Base-by-base conservation (phyloP, 2,113 vertebrate genomes). In the Montifringilla adamsi region DNA sequence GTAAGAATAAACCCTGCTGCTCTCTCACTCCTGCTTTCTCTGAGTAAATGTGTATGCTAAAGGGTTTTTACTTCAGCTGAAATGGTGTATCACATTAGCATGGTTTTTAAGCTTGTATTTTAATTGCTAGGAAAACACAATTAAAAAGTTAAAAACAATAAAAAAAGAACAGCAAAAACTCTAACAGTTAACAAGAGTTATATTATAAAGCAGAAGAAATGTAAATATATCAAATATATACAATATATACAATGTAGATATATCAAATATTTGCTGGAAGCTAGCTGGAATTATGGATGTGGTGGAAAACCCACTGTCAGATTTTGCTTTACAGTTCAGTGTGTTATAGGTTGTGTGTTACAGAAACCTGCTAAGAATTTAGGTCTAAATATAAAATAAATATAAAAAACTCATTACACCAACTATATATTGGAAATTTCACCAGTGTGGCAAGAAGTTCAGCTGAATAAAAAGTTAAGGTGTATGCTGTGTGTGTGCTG, bases 361-460 rank as follows among this genome's bases (percentile, higher is more conserved):
- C 59, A 92, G 64, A 91, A 92, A 78, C 4, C 39, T 74, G 46
- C n/a, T 12, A 68, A 52, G n/a, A 94, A 72, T 55, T 91, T 44
- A 91, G 49, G 12, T 49, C 47, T 82, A 82, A 89, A 91, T 18
- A 82, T 30, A 90, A 95, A 92, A 92, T 82, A 82, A 89, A 91
- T 18, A 82, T 27, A 90, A 95, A 92, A 92, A 94, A 37, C 9
- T 60, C 33, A 64, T 84, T 13, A 64, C 28, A 76, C 11, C 15
- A 68, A 44, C 35, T 81, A n/a, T 55, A 47, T 49, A 58, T 26
- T 78, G 78, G 62, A 94, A 49, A 89, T 87, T 47, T n/a, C 58
- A 76, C 37, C 80, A 79, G 44, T 17, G 15, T 37, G 47, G 41
- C 49, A 84, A 84, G 73, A 90, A 64, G n/a, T 76, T 84, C 47